These are phyloP conservation scores for Peromyscus leucopus DNA, from an alignment of 2,113 vertebrate genomes.

Conservation along the genomic window DNA sequence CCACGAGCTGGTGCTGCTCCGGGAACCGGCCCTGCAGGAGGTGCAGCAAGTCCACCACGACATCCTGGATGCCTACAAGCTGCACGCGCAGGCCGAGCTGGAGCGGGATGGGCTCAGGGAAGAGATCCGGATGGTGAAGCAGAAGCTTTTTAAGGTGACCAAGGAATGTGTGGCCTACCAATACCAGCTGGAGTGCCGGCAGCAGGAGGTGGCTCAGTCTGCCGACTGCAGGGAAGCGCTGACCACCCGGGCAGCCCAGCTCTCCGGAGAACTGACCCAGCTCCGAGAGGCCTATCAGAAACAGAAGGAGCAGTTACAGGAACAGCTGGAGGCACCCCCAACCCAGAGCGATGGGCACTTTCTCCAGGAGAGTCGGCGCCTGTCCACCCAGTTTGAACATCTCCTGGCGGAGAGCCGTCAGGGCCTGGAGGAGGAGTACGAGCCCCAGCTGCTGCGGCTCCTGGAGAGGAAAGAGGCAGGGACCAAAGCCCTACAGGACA, in stretches of 20 bases:
- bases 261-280: slow-evolving; percentile 89
- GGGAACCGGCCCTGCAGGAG: slow-evolving; percentile 89
- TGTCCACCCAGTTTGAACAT: slow-evolving; percentile 92
- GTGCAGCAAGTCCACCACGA: slow-evolving; percentile 89
- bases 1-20: slow-evolving; percentile 89
- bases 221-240: slow-evolving; percentile 88
- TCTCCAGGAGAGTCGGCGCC: slow-evolving; percentile 89
- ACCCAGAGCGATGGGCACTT: slow-evolving; percentile 87
- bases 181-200: slow-evolving; percentile 89
- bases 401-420: slow-evolving; percentile 91
- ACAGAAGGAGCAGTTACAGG: slow-evolving; percentile 87
- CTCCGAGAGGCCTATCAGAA: slow-evolving; percentile 89
- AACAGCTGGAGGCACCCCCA: slow-evolving; percentile 82
- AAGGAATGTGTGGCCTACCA: slow-evolving; percentile 93
- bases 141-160: slow-evolving; percentile 91
- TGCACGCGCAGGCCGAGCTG: slow-evolving; percentile 91
- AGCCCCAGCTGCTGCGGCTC: slow-evolving; percentile 92
- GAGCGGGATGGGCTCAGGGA: slow-evolving; percentile 91
- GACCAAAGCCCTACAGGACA: slow-evolving; percentile 87
- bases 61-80: slow-evolving; percentile 89
- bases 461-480: slow-evolving; percentile 91
- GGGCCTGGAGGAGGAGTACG: slow-evolving; percentile 93
- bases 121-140: slow-evolving; percentile 91
- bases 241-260: slow-evolving; percentile 86
- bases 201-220: slow-evolving; percentile 90